Evolutionary conservation across 2,888 invertebrate species (phyloP).

Genomic region (Acleris literana): DNA sequence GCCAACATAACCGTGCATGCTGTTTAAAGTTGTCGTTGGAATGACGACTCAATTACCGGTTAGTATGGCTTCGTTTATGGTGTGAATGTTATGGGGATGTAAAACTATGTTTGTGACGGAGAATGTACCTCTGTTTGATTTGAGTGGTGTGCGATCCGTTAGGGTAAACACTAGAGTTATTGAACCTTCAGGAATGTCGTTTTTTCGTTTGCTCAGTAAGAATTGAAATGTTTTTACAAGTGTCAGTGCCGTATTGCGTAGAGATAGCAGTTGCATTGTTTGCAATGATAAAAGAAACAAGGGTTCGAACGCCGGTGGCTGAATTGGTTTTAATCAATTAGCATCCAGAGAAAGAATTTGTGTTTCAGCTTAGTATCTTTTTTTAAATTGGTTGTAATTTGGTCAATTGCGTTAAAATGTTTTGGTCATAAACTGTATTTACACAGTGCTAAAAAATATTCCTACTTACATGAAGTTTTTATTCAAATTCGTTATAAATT

Average conservation of each 20-base stretch:
- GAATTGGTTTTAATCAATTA: no score
- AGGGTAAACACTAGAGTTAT: constrained; percentile 53
- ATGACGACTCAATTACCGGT: constrained; percentile 8
- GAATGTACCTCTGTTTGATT: constrained; percentile 40
- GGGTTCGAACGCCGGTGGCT: no score
- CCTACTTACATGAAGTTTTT: no score
- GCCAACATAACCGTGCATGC: background rate
- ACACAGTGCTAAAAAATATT: no score
- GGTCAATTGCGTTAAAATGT: no score
- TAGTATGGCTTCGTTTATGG: constrained; percentile 1
- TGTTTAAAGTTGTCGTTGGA: background rate
- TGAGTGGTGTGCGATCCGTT: constrained; percentile 49
- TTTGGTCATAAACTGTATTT: no score
- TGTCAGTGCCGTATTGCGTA: constrained; percentile 20
- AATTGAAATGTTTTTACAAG: constrained; percentile 32
- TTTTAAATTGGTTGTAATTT: no score
- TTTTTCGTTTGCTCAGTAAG: constrained; percentile 40
- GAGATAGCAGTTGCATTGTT: constrained; percentile 13
- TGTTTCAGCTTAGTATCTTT: no score
- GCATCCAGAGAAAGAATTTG: no score
- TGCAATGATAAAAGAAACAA: no score
- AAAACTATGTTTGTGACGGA: constrained; percentile 8
- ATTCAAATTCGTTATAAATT: background rate
- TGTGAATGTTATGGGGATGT: constrained; percentile 2
- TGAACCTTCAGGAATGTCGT: constrained; percentile 40